Base-by-base conservation (phyloP, 1,140 invertebrate genomes). In the Saccostrea cuccullata region DNA sequence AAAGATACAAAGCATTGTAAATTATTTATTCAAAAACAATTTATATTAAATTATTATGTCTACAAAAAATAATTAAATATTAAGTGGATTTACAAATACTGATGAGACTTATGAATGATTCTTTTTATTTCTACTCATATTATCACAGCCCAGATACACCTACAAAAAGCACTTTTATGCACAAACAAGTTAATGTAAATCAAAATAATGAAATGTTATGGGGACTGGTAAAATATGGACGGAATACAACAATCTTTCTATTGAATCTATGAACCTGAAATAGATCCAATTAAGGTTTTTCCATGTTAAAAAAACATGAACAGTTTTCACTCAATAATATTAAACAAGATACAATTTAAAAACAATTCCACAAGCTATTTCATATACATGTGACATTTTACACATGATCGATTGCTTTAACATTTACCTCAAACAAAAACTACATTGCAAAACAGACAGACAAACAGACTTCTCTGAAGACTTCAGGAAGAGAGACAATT, bases 11-110 rank as follows among this genome's bases (percentile, higher is more conserved):
- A 17, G n/a, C n/a, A 20, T 64, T n/a, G 58, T 64, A 64, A n/a
- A 64, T 47, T 47, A 47, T 73, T 73, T 73, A 73, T 73, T 73
- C 70, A 73, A 73, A 36, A 73, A 73, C 70, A 73, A 36, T 17
- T 73, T 73, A 26, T 30, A 73, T 73, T 73, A 73, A 40, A 73
- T 73, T 30, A 73, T 73, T 73, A 30, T 23, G 70, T 73, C 70
- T 73, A 36, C 13, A 73, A 73, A 73, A 47, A 73, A 73, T 73
- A 73, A 73, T 30, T 73, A 30, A 12, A 30, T 73, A 73, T 73
- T 11, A 73, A 36, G 26, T 30, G 23, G 70, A 73, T 30, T 23
- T 23, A 73, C 30, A 73, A 47, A 73, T 73, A 73, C 70, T 30
- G 30, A 30, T 36, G 11, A 30, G 26, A 26, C 58, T 20, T 30